phyloP scores from a whole-genome alignment of 2,113 vertebrate genomes.

The Anarrhichthys ocellatus region DNA sequence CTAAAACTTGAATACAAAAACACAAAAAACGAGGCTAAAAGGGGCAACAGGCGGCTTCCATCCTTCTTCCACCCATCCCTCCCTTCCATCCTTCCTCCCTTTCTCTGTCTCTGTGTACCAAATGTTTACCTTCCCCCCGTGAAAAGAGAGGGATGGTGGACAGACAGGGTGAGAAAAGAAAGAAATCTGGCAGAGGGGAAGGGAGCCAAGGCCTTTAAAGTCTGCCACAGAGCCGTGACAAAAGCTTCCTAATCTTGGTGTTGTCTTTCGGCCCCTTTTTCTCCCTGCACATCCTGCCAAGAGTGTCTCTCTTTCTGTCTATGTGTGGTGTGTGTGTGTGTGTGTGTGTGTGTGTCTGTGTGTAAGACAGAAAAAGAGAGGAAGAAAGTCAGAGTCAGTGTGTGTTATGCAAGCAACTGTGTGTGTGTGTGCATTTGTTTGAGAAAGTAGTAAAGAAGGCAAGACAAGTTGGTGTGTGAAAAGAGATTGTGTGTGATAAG shows the following conservation, averaged over 20 bases:
- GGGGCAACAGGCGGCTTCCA: slow-evolving; percentile 71
- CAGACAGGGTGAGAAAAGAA: slow-evolving; percentile 76
- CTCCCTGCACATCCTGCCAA: slow-evolving; percentile 81
- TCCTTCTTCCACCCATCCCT: slow-evolving; percentile 60
- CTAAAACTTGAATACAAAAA: slow-evolving; percentile 75
- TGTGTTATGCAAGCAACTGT: slow-evolving; percentile 36
- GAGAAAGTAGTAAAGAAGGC: slow-evolving; percentile 31
- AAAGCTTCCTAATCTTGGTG: slow-evolving; percentile 88
- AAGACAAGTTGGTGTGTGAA: slow-evolving; percentile 16
- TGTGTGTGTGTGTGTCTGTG: slow-evolving; percentile 19
- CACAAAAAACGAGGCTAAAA: slow-evolving; percentile 72
- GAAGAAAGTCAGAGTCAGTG: slow-evolving; percentile 35
- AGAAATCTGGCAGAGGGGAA: slow-evolving; percentile 86
- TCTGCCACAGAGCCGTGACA: slow-evolving; percentile 88
- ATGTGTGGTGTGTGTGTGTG: slow-evolving; percentile 41
- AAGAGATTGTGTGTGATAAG: slow-evolving; percentile 44
- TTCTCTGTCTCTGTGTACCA: slow-evolving; percentile 50
- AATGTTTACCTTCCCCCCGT: slow-evolving; percentile 75
- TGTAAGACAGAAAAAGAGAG: slow-evolving; percentile 32
- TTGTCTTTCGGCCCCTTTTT: slow-evolving; percentile 87
- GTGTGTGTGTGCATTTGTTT: slow-evolving; percentile 34
- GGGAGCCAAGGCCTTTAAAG: slow-evolving; percentile 87
- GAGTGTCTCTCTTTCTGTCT: slow-evolving; percentile 30
- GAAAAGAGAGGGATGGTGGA: slow-evolving; percentile 78
- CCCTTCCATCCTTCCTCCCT: slow-evolving; percentile 49